Evolutionary conservation across 2,888 invertebrate species (phyloP).

Genomic region (Serripes groenlandicus): DNA sequence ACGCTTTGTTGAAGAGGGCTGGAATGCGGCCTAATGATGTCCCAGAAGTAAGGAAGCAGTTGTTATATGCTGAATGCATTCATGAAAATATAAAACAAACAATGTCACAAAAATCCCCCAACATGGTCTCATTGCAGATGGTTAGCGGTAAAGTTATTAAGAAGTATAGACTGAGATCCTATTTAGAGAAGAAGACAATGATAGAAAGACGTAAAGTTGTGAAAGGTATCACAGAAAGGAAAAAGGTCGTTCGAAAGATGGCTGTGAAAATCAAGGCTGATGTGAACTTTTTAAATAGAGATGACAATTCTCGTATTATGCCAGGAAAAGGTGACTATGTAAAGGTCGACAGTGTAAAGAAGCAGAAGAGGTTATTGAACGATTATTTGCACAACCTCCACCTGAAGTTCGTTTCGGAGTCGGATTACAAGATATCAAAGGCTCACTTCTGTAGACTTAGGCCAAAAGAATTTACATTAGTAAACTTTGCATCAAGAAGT

Average conservation of each 20-base stretch:
- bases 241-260: neutral
- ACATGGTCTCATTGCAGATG: no score
- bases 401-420: conserved; percentile 42
- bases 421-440: conserved; percentile 28
- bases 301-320: conserved; percentile 45
- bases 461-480: conserved; percentile 30
- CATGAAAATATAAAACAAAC: no score
- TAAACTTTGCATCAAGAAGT: conserved; percentile 42
- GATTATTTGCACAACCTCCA: conserved; percentile 57
- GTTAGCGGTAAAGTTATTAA: conserved; percentile 30
- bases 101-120: no score
- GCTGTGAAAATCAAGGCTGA: conserved; percentile 11
- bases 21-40: neutral
- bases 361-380: conserved; percentile 50
- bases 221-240: neutral
- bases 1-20: neutral
- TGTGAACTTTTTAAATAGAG: conserved; percentile 53
- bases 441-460: conserved; percentile 38
- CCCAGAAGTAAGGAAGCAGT: neutral
- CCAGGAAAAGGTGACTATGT: conserved; percentile 51
- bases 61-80: no score
- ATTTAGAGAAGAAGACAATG: neutral
- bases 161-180: conserved; percentile 34
- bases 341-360: conserved; percentile 35
- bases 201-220: neutral